These are phyloP conservation scores for Dufourea novaeangliae DNA, from an alignment of 1,140 invertebrate genomes.

Conservation along the genomic window DNA sequence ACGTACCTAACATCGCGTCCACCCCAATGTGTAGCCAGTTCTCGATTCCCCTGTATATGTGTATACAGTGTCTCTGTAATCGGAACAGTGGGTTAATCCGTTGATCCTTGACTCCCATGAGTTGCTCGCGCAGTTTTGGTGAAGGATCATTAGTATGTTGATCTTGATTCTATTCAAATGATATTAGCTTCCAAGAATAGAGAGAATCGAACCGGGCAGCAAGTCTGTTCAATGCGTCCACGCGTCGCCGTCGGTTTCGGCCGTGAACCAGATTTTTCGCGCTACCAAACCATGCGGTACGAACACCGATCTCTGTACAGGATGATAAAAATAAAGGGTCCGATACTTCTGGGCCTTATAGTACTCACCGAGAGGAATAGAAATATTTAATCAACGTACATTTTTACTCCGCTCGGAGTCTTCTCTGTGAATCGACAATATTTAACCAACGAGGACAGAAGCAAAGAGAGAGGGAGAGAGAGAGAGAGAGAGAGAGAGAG, in stretches of 20 bases:
- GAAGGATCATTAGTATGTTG: not conserved
- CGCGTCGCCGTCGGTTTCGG: not conserved
- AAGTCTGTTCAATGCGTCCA: not conserved
- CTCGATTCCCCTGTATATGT: not conserved
- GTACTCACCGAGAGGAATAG: too few species aligned
- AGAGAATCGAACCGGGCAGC: not conserved
- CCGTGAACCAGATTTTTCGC: not conserved
- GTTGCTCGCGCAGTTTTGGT: not conserved
- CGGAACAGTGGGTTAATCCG: constrained; percentile 1
- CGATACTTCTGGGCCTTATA: too few species aligned
- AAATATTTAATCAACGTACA: too few species aligned
- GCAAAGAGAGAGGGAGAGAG: not conserved
- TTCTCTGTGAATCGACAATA: not conserved
- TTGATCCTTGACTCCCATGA: not conserved
- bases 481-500: not conserved
- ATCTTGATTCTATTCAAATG: constrained; percentile 8
- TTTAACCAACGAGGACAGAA: not conserved
- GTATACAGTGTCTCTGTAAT: not conserved
- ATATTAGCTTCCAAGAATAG: constrained; percentile 19
- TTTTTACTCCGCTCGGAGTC: too few species aligned
- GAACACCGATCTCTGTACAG: too few species aligned
- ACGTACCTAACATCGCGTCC: not conserved
- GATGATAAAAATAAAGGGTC: too few species aligned
- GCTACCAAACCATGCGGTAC: not conserved
- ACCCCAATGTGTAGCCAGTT: not conserved